Base-by-base conservation (phyloP, 2,797 vertebrate genomes). In the Scomberomorus guttatus region DNA sequence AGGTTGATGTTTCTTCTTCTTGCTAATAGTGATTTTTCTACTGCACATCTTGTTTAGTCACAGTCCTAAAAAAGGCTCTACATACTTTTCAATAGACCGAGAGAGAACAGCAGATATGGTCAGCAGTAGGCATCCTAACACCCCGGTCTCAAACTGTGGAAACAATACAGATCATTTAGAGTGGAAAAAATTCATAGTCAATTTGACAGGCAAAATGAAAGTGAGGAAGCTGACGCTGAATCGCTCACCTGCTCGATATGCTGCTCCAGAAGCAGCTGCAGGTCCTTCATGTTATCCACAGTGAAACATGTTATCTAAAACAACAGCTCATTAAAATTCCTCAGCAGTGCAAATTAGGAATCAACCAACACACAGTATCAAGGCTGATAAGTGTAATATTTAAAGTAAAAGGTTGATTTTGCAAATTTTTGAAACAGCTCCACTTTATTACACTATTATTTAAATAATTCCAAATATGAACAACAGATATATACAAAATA, bases 41-140 rank as follows among this genome's bases (percentile, higher is more conserved):
- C 8, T 74, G 7, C 37, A 22, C 5, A 39, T 61, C 5, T 61
- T 66, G 6, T 44, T 73, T 5, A 55, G 2, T 57, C 50, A 27
- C 24, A 7, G 4, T 72, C 18, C 11, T 59, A 27, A 29, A 52
- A 77, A 44, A 24, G 18, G 22, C 0, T 51, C 0, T 12, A 84
- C 78, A 20, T 87, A 97, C 98, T 93, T 95, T 50, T 95, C 93
- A 60, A 96, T 83, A 27, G 97, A 96, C 90, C 98, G 96, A 73
- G 97, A 97, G 63, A 99, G 93, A 90, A 99, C 90, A 77, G 96
- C 96, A 5, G 98, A 99, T 81, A 98, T 70, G 0, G 95, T 96
- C 66, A 99, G 94, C 59, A 99, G 94, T 77, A 99, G 79, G 82
- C 98, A 99, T 7, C 97, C 98, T 0, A 91, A 94, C 20, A 94